Percentiles rank a stretch among this genome's conserved stretches.
Conservation (phyloP, 2,113 vertebrate species). For the Anseranas semipalmata region DNA sequence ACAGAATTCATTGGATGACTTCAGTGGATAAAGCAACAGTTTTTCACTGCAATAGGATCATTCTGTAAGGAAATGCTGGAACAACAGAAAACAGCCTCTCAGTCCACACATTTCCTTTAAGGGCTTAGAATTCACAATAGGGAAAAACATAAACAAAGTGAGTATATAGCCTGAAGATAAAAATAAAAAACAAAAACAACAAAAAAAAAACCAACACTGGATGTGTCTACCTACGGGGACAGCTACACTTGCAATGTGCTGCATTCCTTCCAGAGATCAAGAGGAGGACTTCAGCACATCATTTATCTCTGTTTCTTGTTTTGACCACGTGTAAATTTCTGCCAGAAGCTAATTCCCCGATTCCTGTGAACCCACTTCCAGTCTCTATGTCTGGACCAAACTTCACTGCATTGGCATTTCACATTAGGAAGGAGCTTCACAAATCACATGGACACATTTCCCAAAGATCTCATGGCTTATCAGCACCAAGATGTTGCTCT, state of each 20-base stretch:
- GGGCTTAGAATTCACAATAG: neutral
- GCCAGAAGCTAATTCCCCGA: neutral
- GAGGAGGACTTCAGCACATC: neutral
- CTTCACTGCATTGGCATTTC: neutral
- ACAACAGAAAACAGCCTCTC: neutral
- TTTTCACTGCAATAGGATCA: neutral
- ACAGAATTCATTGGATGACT: neutral
- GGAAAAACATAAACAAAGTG: neutral
- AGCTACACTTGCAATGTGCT: neutral
- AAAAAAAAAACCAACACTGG: neutral
- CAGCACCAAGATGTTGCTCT: rapidly evolving
- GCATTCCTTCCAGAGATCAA: neutral
- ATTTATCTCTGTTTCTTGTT: neutral
- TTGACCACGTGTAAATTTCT: neutral
- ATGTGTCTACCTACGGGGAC: neutral
- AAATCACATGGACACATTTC: neutral
- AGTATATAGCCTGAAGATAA: neutral
- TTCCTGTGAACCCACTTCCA: constrained; percentile 2
- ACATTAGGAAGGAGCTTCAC: neutral
- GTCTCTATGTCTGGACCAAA: neutral
- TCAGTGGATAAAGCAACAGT: neutral
- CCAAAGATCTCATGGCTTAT: neutral
- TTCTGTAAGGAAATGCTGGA: neutral
- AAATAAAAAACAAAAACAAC: too few relatives aligned
- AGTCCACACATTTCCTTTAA: neutral